These are phyloP conservation scores for Orchestes rusci DNA, from an alignment of 2,888 invertebrate species.

Conservation along the genomic window DNA sequence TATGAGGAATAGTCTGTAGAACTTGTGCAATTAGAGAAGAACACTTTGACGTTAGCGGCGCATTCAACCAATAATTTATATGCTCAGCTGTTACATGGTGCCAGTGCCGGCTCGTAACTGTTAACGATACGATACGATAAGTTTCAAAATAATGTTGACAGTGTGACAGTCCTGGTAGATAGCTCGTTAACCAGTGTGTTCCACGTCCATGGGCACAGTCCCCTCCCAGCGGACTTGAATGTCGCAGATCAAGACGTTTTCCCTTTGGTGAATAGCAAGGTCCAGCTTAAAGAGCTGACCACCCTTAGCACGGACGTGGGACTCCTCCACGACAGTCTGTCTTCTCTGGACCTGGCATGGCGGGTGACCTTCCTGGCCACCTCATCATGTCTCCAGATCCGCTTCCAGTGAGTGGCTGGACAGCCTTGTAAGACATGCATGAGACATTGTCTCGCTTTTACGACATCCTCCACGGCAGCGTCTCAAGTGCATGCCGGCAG, in stretches of 20 bases:
- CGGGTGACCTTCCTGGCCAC: neutral
- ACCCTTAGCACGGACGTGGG: neutral
- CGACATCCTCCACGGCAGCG: constrained; percentile 28
- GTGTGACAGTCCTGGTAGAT: too few relatives aligned
- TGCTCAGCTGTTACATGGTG: too few relatives aligned
- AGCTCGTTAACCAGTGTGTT: too few relatives aligned
- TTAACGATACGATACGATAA: too few relatives aligned
- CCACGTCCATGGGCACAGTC: too few relatives aligned
- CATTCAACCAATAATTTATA: too few relatives aligned
- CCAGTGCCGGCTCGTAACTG: too few relatives aligned
- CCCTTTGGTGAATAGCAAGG: neutral
- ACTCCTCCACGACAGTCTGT: constrained; percentile 1
- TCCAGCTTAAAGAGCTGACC: constrained; percentile 5
- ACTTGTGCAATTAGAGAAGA: too few relatives aligned
- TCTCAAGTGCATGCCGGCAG: constrained; percentile 25
- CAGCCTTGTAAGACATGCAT: constrained; percentile 7
- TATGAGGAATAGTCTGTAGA: too few relatives aligned
- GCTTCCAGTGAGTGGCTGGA: constrained; percentile 4
- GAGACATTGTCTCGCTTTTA: constrained; percentile 18
- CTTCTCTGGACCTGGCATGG: neutral
- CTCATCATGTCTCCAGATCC: constrained; percentile 9
- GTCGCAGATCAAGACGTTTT: neutral
- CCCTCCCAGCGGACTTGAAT: too few relatives aligned
- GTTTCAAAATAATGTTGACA: too few relatives aligned
- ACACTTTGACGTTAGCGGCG: too few relatives aligned